phyloP scores from a whole-genome alignment of 2,797 vertebrate genomes.

The Poeciliopsis paucimaculata region DNA sequence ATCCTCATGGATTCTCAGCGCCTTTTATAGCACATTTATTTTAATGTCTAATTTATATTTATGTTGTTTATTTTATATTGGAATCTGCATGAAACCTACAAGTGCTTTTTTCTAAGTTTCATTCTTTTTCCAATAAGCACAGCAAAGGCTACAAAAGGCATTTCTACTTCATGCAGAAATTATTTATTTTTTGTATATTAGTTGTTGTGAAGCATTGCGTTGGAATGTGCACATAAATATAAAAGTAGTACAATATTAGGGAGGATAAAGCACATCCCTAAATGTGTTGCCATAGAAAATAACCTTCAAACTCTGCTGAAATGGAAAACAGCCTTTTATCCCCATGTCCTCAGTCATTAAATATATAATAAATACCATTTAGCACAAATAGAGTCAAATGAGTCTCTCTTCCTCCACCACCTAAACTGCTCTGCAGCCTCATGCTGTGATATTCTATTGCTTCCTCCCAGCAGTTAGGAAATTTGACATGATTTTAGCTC shows the following conservation, averaged over 20 bases:
- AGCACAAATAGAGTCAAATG: conserved; percentile 57
- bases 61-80: conserved; percentile 19
- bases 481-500: conserved; percentile 49
- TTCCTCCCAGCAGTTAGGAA: conserved; percentile 53
- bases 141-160: not conserved
- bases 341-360: conserved; percentile 54
- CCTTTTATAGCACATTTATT: conserved; percentile 29
- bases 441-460: conserved; percentile 67
- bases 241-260: conserved; percentile 7
- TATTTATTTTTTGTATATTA: conserved; percentile 24
- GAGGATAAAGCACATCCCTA: conserved; percentile 23
- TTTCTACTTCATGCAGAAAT: not conserved
- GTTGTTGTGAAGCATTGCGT: conserved; percentile 9
- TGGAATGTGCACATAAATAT: conserved; percentile 20
- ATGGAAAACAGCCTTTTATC: conserved; percentile 59
- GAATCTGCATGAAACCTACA: conserved; percentile 2
- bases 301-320: conserved; percentile 45
- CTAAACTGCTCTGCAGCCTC: conserved; percentile 48
- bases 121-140: conserved; percentile 12
- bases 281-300: conserved; percentile 32
- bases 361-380: conserved; percentile 70
- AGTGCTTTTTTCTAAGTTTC: conserved; percentile 20
- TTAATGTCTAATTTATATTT: conserved; percentile 29
- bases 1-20: conserved; percentile 16
- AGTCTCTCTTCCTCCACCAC: conserved; percentile 46